These are phyloP conservation scores for Perizoma affinitatum DNA, from an alignment of 2,888 invertebrate genomes.

Conservation along the genomic window DNA sequence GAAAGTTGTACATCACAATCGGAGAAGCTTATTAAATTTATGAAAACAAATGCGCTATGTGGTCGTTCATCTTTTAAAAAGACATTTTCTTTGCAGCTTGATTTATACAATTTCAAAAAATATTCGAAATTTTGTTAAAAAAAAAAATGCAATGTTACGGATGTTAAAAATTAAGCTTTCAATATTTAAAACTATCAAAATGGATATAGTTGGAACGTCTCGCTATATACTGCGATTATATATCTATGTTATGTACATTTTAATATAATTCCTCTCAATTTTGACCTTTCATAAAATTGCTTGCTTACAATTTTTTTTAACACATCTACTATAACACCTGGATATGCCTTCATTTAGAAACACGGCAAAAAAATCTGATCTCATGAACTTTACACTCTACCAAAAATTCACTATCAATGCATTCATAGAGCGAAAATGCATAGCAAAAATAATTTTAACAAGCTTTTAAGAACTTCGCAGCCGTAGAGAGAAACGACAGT, in stretches of 20 bases:
- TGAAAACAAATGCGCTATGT: slow-evolving; percentile 16
- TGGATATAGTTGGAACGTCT: slow-evolving; percentile 32
- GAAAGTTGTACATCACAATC: slow-evolving; percentile 68
- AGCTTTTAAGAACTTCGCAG: slow-evolving; percentile 40
- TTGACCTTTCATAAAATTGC: slow-evolving; percentile 76
- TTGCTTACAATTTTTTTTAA: slow-evolving; percentile 66
- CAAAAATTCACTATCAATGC: not conserved
- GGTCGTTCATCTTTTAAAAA: slow-evolving; percentile 31
- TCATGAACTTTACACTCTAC: not conserved
- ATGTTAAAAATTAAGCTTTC: slow-evolving; percentile 43
- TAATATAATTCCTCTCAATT: slow-evolving; percentile 81
- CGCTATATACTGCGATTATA: slow-evolving; percentile 59
- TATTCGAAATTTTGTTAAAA: slow-evolving; percentile 22
- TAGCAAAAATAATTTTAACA: slow-evolving; percentile 70
- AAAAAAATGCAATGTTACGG: slow-evolving; percentile 52
- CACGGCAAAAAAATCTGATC: slow-evolving; percentile 32
- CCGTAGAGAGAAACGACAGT: slow-evolving; percentile 35
- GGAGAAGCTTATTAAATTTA: slow-evolving; percentile 33
- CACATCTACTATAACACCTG: slow-evolving; percentile 59
- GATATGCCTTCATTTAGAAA: slow-evolving; percentile 69
- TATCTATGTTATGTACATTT: slow-evolving; percentile 75
- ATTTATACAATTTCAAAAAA: slow-evolving; percentile 19
- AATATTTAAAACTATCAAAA: slow-evolving; percentile 32
- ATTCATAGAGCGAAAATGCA: slow-evolving; percentile 55
- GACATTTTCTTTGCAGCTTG: slow-evolving; percentile 21